A percentile compares a stretch with the other conserved stretches of the same genome.
Conservation (phyloP, 2,888 invertebrate species). For the Entomobrya proxima region DNA sequence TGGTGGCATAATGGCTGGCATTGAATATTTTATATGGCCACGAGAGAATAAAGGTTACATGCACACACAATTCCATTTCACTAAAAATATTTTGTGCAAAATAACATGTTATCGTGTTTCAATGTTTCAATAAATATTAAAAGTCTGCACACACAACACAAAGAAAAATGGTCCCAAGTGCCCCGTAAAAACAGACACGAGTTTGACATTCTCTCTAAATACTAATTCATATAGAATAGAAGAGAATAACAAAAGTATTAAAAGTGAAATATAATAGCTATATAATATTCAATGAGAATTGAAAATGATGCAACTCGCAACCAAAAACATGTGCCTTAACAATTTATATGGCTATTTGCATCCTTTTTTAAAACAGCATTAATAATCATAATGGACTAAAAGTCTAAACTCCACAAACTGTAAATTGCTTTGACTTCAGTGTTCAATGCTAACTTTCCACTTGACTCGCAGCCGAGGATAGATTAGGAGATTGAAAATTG, state of each 20-base stretch:
- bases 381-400: slow-evolving; percentile 2
- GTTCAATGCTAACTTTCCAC: neutral
- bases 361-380: neutral
- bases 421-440: slow-evolving; percentile 28
- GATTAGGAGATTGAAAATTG: slow-evolving; percentile 45
- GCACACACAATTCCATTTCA: neutral
- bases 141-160: slow-evolving; percentile 39
- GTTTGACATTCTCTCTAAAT: slow-evolving; percentile 35
- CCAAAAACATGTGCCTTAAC: neutral
- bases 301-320: neutral
- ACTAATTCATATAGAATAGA: no score
- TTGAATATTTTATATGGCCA: neutral
- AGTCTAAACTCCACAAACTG: no score
- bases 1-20: neutral
- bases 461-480: no score
- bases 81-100: neutral
- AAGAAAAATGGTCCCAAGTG: slow-evolving; percentile 3
- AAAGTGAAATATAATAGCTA: no score
- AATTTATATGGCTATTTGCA: neutral
- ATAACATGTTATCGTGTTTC: no score
- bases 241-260: no score
- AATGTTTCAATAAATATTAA: neutral
- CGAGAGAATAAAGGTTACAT: no score
- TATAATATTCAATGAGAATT: no score
- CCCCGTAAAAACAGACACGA: neutral